Base-by-base conservation (phyloP, 2,888 invertebrate species). In the Platycheirus albimanus region DNA sequence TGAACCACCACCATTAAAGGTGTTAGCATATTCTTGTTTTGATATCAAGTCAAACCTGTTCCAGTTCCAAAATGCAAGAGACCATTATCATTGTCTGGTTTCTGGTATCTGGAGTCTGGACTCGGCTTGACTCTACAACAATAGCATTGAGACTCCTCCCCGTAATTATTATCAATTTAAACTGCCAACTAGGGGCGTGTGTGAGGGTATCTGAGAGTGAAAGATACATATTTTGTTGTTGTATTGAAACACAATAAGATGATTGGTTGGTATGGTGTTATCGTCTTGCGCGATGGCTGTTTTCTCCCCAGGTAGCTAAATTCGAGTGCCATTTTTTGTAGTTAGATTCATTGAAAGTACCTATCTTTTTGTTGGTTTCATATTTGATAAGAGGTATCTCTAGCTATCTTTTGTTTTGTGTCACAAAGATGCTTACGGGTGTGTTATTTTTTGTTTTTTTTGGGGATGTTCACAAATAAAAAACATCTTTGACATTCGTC, bases 271-370 rank as follows among this genome's bases (percentile, higher is more conserved):
- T 47, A 54, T 45, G 51, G 61, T 47, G 74, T 75, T 79, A 74
- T 77, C 79, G 79, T 63, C 79, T 84, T 74, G 84, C 84, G 79
- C 79, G 66, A 84, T 84, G 84, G 79, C 79, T 75, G 74, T 70
- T 47, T 72, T 83, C 83, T 83, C 30, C 28, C 6, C 72, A 78
- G 78, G 72, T 77, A 66, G 66, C 5, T 3, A 1, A 28, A 30
- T 10, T 61, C 17, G 54, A 64, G 56, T 72, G 49, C 49, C 67
- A 77, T 77, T n/a, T n/a, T n/a, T 76, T 80, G 51, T 66, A 70
- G 38, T 28, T 52, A 24, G 56, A 30, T 41, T 75, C 63, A 47
- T 51, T 17, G 20, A 47, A 51, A 6, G 28, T 51, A 17, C 58
- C 51, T 51, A 15, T 11, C 54, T 69, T 1, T 19, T 49, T 20